A percentile compares a stretch with the other conserved stretches of the same genome.
phyloP scores from a whole-genome alignment of 2,797 vertebrate genomes.

The Muscicapa comitata region DNA sequence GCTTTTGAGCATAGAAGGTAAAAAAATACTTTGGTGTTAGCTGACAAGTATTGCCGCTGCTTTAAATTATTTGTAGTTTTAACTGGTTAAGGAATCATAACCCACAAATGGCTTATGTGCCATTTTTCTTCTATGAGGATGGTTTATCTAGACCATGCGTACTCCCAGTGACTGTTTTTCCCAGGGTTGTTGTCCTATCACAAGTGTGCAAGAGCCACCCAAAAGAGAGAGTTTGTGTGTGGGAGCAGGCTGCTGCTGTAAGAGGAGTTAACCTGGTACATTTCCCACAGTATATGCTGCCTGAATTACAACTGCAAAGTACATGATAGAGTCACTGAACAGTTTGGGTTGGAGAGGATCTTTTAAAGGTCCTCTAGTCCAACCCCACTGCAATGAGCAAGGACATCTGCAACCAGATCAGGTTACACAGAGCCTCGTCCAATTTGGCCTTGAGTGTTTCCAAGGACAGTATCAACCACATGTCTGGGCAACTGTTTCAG shows the following conservation, averaged over 20 bases:
- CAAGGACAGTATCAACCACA: not conserved
- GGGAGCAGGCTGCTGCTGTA: not conserved
- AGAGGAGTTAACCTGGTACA: not conserved
- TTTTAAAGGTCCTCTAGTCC: not conserved
- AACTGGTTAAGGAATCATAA: not conserved
- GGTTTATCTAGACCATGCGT: not conserved
- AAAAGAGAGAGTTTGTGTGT: not conserved
- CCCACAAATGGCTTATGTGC: not conserved
- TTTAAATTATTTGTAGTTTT: not conserved
- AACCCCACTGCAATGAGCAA: not conserved
- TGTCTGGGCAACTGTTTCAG: not conserved
- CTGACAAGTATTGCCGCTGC: not conserved
- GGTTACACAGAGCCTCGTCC: rapidly evolving
- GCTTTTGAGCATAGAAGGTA: not conserved
- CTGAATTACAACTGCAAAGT: not conserved
- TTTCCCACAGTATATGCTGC: not conserved
- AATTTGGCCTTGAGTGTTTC: not conserved
- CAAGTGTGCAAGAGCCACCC: not conserved
- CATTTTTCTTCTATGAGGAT: not conserved
- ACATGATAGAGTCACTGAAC: not conserved
- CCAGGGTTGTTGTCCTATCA: not conserved
- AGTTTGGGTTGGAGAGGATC: not conserved
- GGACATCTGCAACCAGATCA: not conserved
- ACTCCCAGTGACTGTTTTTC: not conserved
- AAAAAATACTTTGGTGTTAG: not conserved